Evolutionary conservation across 2,888 invertebrate genomes (phyloP), one percentile per base, ranked within the genome.

Genomic region (Orthosia incerta): DNA sequence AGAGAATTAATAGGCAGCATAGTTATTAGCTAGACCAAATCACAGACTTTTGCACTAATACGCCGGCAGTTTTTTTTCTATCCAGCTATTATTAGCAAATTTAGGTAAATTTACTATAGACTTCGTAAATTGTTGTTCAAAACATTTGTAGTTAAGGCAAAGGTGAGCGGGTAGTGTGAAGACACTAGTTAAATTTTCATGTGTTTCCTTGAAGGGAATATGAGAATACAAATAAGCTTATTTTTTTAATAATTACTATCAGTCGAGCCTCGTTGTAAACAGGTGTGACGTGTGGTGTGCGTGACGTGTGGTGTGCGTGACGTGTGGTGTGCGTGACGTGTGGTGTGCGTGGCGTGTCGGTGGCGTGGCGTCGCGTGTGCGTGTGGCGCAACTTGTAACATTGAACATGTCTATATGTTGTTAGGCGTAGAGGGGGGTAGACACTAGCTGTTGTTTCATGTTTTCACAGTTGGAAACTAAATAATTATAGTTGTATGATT

Each of bases 11-110:
- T 60, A 20, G 62, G 84, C 71, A 71, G 74, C 72, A 73, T 71
- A 76, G 81, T 63, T 83, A 74, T 72, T 79, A n/a, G 73, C 73
- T 85, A 84, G 74, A 79, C 70, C 70, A 72, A 82, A 77, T 79
- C 82, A 86, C 76, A 74, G 50, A 77, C 31, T 62, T 73, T 77
- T 59, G 84, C 84, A 84, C 76, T 66, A 70, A 62, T 71, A 69
- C 70, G 78, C 79, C 55, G 74, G 57, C 76, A 73, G 71, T 82
- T 76, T 79, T 84, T 79, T 55, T 83, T 86, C 23, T 69, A 65
- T 59, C 57, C 59, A 65, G 73, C 78, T 64, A 74, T 57, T 59
- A 62, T 76, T 79, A 75, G 72, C 71, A 55, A 84, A 59, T 76
- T 55, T 74, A 75, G 79, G 80, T 77, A 75, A 82, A 79, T 79